phyloP scores from a whole-genome alignment of 2,113 vertebrate species.

The Protomyctophum bolini region DNA sequence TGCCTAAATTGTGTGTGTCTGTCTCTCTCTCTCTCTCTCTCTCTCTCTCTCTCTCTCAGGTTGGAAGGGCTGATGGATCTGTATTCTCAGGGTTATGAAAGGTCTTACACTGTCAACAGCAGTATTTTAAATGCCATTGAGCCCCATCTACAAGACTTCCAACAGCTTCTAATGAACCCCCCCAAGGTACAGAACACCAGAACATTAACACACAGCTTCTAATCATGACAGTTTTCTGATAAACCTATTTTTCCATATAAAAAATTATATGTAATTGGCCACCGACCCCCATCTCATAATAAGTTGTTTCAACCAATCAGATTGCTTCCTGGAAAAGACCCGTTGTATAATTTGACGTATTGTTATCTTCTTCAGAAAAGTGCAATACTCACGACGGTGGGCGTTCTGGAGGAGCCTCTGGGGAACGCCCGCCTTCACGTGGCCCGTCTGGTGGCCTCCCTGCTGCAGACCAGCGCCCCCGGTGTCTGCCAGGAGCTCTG shows the following conservation, averaged over 20 bases:
- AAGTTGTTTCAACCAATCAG: too few species aligned
- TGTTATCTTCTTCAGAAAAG: conserved; percentile 86
- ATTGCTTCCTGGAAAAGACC: too few species aligned
- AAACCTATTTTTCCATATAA: too few species aligned
- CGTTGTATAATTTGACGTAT: too few species aligned
- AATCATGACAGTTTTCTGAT: too few species aligned
- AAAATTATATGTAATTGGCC: too few species aligned
- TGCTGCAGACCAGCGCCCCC: conserved; percentile 88
- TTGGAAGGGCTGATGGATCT: conserved; percentile 94
- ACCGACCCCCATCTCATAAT: too few species aligned
- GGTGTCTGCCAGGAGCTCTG: conserved; percentile 93
- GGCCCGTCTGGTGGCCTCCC: conserved; percentile 89
- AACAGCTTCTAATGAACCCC: conserved; percentile 91
- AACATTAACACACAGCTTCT: too few species aligned
- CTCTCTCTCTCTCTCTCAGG: conserved; percentile 70
- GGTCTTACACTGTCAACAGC: conserved; percentile 88
- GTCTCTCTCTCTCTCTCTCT: too few species aligned
- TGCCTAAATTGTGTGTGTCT: too few species aligned
- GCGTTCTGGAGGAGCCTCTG: conserved; percentile 92
- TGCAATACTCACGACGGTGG: conserved; percentile 93
- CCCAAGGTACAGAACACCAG: conserved; percentile 85
- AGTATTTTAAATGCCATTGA: conserved; percentile 90
- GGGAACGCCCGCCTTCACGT: conserved; percentile 93
- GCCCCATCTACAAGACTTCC: conserved; percentile 94
- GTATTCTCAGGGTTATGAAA: conserved; percentile 96